A percentile compares a stretch with the other conserved stretches of the same genome.
Evolutionary conservation across 2,888 invertebrate species (phyloP).

Genomic region (Schrankia costaestrigalis): DNA sequence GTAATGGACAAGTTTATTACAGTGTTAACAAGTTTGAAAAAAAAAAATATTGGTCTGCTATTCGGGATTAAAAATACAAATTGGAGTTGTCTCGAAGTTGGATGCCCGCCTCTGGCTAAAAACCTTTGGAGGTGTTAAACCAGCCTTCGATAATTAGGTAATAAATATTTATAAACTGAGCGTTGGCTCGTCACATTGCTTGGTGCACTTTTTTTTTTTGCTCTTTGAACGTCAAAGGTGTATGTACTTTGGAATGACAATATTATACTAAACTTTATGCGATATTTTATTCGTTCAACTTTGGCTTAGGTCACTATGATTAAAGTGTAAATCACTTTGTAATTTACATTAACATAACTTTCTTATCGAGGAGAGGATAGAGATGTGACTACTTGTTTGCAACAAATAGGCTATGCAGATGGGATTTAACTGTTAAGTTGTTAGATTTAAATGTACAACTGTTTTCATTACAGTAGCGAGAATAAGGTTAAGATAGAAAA

Average conservation of each 20-base stretch:
- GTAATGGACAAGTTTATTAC: slow-evolving; percentile 55
- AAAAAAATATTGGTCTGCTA: slow-evolving; percentile 26
- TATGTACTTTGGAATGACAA: no score
- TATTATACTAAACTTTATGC: no score
- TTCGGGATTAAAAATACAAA: slow-evolving; percentile 42
- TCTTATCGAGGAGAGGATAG: slow-evolving; percentile 14
- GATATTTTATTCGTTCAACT: slow-evolving; percentile 8
- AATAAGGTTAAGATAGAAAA: slow-evolving; percentile 40
- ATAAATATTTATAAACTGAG: slow-evolving; percentile 76
- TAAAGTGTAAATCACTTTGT: slow-evolving; percentile 22
- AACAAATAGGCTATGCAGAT: slow-evolving; percentile 44
- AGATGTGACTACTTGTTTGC: slow-evolving; percentile 60
- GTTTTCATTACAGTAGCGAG: slow-evolving; percentile 26
- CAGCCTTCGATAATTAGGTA: slow-evolving; percentile 65
- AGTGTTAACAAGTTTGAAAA: slow-evolving; percentile 44
- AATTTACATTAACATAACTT: slow-evolving; percentile 11
- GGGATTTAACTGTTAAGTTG: slow-evolving; percentile 52
- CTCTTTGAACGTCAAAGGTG: slow-evolving; percentile 51
- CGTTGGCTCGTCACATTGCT: slow-evolving; percentile 53
- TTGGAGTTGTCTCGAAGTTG: slow-evolving; percentile 40
- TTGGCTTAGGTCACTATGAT: slow-evolving; percentile 4
- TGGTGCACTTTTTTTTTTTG: slow-evolving; percentile 45
- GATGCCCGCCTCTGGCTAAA: slow-evolving; percentile 50
- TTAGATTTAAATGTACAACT: slow-evolving; percentile 32
- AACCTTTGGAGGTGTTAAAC: slow-evolving; percentile 58